These are phyloP conservation scores for Cloeon dipterum DNA, from an alignment of 2,888 invertebrate genomes.

Conservation along the genomic window DNA sequence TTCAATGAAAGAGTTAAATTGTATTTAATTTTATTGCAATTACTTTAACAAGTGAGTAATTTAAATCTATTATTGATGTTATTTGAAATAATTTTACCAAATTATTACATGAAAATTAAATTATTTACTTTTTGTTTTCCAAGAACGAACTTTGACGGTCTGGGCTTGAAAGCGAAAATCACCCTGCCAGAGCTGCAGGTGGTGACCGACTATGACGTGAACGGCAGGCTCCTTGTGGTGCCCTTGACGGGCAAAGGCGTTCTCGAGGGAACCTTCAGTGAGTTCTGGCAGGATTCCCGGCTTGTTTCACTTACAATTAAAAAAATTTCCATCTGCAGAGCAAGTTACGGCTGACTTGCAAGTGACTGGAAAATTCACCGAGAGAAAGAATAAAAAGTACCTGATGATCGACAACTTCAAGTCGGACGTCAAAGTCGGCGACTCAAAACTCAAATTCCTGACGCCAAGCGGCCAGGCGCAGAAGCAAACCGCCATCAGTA, in stretches of 20 bases:
- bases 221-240: constrained; percentile 23
- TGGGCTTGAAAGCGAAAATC: constrained; percentile 20
- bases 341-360: constrained; percentile 32
- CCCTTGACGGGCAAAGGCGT: constrained; percentile 25
- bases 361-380: constrained; percentile 29
- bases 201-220: constrained; percentile 26
- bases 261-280: constrained; percentile 30
- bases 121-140: neutral
- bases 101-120: neutral
- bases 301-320: neutral
- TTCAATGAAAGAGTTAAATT: no score
- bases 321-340: constrained; percentile 18
- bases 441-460: constrained; percentile 27
- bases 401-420: constrained; percentile 33
- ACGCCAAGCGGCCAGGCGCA: no score
- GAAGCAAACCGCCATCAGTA: neutral
- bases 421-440: constrained; percentile 32
- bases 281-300: constrained; percentile 12
- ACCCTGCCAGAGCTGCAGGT: constrained; percentile 22
- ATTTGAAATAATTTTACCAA: no score
- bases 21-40: no score
- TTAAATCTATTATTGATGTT: no score
- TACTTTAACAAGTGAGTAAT: no score
- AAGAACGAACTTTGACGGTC: constrained; percentile 20
- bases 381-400: constrained; percentile 32